Conservation (phyloP, 2,888 invertebrate genomes). For the Trissolcus japonicus region DNA sequence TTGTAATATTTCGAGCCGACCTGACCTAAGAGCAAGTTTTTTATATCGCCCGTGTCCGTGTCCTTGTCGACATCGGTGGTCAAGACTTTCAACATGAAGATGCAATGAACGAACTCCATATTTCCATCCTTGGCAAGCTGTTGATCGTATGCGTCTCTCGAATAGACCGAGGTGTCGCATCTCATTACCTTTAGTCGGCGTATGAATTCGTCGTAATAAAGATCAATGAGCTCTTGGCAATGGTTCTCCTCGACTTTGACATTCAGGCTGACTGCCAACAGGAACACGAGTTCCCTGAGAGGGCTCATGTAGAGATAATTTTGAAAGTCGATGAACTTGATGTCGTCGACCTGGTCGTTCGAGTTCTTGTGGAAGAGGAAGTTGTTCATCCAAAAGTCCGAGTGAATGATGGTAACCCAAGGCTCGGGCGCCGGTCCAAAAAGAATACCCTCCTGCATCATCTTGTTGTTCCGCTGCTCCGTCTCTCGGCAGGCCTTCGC, state of each 20-base stretch:
- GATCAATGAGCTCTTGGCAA: constrained; percentile 77
- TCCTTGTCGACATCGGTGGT: constrained; percentile 58
- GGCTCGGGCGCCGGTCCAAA: constrained; percentile 65
- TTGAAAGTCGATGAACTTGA: constrained; percentile 81
- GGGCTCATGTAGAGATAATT: constrained; percentile 78
- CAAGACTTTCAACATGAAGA: constrained; percentile 66
- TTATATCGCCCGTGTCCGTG: constrained; percentile 16
- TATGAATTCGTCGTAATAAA: constrained; percentile 78
- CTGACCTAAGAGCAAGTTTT: constrained; percentile 24
- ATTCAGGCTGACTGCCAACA: constrained; percentile 78
- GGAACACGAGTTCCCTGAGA: constrained; percentile 78
- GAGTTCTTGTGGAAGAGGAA: constrained; percentile 78
- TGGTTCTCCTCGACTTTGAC: constrained; percentile 75
- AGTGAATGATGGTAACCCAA: constrained; percentile 79
- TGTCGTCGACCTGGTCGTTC: constrained; percentile 71
- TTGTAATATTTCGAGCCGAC: constrained; percentile 11
- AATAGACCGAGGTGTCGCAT: constrained; percentile 68
- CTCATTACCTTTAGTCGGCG: constrained; percentile 73
- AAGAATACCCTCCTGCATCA: not conserved
- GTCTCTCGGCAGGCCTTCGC: constrained; percentile 48
- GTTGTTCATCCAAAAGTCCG: constrained; percentile 81
- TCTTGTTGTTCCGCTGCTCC: not conserved
- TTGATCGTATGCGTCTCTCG: constrained; percentile 57
- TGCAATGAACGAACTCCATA: constrained; percentile 66
- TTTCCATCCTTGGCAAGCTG: constrained; percentile 61